phyloP scores from a whole-genome alignment of 2,888 invertebrate genomes.

The Stenichneumon culpator region DNA sequence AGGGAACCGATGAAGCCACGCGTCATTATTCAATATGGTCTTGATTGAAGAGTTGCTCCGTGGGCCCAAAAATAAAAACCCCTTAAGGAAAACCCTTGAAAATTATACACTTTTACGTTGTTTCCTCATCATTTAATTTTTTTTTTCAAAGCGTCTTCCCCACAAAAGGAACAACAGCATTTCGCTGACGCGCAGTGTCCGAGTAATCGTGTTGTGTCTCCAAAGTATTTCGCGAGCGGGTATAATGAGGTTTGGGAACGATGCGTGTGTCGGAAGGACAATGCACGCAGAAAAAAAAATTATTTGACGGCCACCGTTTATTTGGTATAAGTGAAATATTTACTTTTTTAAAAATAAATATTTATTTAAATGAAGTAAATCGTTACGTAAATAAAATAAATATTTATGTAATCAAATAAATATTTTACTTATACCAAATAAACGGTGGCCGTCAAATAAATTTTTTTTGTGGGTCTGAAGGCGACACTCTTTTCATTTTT shows the following conservation, averaged over 20 bases:
- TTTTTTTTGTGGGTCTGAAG: too few relatives aligned
- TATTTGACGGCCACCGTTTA: too few relatives aligned
- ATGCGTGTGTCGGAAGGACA: slow-evolving; percentile 39
- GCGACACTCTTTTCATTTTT: too few relatives aligned
- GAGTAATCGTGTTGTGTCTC: background rate
- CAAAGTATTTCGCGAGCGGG: background rate
- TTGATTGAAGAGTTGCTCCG: background rate
- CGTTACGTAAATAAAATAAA: too few relatives aligned
- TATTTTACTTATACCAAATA: too few relatives aligned
- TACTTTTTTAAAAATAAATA: too few relatives aligned
- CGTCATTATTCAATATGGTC: slow-evolving; percentile 1
- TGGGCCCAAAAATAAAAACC: background rate
- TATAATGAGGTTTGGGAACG: background rate
- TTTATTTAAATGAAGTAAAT: too few relatives aligned
- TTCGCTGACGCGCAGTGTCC: background rate
- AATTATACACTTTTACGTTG: background rate
- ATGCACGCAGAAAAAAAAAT: too few relatives aligned
- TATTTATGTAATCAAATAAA: too few relatives aligned
- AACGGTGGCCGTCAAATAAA: too few relatives aligned
- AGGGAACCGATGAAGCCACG: background rate
- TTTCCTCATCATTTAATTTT: background rate
- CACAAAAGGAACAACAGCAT: background rate
- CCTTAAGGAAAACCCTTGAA: too few relatives aligned
- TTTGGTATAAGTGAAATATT: too few relatives aligned
- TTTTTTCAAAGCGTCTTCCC: background rate